phyloP scores from a whole-genome alignment of 2,797 vertebrate species.

The Notoglanidium macrostoma region DNA sequence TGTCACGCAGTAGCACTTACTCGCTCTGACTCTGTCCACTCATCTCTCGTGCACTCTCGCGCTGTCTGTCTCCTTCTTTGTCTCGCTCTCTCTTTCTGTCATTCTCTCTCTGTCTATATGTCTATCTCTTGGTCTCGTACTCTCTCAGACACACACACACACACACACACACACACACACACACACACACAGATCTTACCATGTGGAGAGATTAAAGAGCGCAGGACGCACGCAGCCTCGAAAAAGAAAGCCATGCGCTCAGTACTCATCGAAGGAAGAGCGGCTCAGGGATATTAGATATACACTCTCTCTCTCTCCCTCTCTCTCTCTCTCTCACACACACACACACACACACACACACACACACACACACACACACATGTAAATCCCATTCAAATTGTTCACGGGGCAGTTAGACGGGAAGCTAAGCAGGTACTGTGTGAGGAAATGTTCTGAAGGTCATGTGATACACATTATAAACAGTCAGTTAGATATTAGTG shows the following conservation, averaged over 20 bases:
- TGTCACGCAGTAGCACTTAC: not conserved
- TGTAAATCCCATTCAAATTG: slow-evolving; percentile 58
- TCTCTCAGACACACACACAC: not conserved
- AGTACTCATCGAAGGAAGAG: not conserved
- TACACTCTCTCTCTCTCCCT: slow-evolving; percentile 31
- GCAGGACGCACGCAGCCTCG: slow-evolving; percentile 63
- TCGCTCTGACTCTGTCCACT: not conserved
- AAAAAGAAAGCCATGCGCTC: slow-evolving; percentile 72
- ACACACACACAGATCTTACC: slow-evolving; percentile 60
- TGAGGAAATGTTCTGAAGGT: not conserved
- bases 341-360: slow-evolving; percentile 39
- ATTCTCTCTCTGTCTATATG: not conserved
- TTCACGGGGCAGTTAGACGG: not conserved
- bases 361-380: slow-evolving; percentile 34
- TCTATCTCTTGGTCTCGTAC: not conserved
- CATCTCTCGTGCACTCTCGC: too few species aligned
- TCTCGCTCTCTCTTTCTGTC: too few species aligned
- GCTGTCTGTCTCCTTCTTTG: not conserved
- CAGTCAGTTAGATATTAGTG: not conserved
- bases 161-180: slow-evolving; percentile 34
- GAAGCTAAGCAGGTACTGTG: not conserved
- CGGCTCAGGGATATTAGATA: slow-evolving; percentile 10
- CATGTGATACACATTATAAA: not conserved
- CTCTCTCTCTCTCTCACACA: not conserved
- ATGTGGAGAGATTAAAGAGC: slow-evolving; percentile 61